These are phyloP conservation scores for Heliocidaris erythrogramma DNA, from an alignment of 35 echinoderm and acorn worm species.

Conservation along the genomic window DNA sequence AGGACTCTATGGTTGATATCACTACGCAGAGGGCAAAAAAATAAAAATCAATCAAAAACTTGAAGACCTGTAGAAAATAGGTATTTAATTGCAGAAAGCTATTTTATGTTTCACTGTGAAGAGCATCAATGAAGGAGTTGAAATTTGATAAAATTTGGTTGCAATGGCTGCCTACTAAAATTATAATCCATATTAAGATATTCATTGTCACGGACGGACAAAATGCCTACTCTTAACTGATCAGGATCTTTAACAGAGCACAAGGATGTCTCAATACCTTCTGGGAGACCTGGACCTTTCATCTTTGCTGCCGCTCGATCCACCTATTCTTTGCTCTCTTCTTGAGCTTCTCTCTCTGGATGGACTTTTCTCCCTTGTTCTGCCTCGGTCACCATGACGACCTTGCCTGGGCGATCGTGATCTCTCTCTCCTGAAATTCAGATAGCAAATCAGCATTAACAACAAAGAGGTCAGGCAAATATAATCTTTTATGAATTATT, in stretches of 20 bases:
- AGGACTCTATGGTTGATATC: no score
- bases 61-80: neutral
- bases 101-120: no score
- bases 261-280: neutral
- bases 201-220: no score
- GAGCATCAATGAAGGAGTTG: no score
- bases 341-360: neutral
- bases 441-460: neutral
- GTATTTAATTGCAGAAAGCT: no score
- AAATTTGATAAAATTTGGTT: no score
- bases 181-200: neutral
- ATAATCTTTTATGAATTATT: neutral
- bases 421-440: neutral
- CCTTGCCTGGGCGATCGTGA: slow-evolving; percentile 23
- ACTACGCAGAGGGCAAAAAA: no score
- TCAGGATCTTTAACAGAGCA: neutral
- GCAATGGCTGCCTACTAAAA: no score
- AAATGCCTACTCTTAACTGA: no score
- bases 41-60: neutral
- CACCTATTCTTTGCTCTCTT: neutral
- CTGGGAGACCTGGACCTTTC: neutral
- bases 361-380: slow-evolving; percentile 7
- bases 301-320: neutral
- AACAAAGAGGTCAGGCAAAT: neutral
- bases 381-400: neutral